Base-by-base conservation (phyloP, 23 tunicate species). In the Halocynthia aurantium region DNA sequence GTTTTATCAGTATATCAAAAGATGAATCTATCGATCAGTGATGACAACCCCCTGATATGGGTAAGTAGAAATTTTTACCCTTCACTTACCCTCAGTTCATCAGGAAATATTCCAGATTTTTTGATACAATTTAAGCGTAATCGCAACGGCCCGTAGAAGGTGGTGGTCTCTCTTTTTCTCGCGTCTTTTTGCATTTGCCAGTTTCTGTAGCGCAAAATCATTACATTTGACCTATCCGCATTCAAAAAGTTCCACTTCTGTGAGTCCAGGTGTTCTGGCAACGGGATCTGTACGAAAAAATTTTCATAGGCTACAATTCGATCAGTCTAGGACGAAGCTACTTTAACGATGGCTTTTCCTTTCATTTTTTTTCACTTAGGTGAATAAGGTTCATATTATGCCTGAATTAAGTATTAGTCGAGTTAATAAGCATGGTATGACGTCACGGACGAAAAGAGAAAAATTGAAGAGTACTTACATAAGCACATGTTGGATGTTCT, bases 171-270 rank as follows among this genome's bases (percentile, higher is more conserved):
- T 57, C 98, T 55, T 80, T 63, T 79, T 53, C 98, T 51, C 7
- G 90, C 90, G 75, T 92, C 98, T 52, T 73, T 79, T 66, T 92
- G 98, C 98, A 83, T 84, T 51, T 55, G 52, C 87, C 86, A 81
- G 52, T 86, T 78, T 11, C 62, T 75, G 81, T 86, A 86, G 80
- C 92, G 81, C 44, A 88, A 69, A 11, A 61, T 0, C 9, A 56
- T 75, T 7, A 53, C 10, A 54, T 76, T 84, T 63, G 84, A 21
- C 7, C 53, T 71, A 2, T 8, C 10, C 5, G 65, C 78, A 12
- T 86, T 82, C 55, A 76, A 51, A 67, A 15, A 70, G 5, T 58
- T 54, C 98, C 98, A 92, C 17, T 52, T 56, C n/a, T 85, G 71
- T 19, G 83, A 70, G n/a, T 67, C 61, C 11, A 86, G 73, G 53